Evolutionary conservation across 1,140 invertebrate genomes (phyloP), one percentile per base, ranked within the genome.

Genomic region (Bombus waltoni): DNA sequence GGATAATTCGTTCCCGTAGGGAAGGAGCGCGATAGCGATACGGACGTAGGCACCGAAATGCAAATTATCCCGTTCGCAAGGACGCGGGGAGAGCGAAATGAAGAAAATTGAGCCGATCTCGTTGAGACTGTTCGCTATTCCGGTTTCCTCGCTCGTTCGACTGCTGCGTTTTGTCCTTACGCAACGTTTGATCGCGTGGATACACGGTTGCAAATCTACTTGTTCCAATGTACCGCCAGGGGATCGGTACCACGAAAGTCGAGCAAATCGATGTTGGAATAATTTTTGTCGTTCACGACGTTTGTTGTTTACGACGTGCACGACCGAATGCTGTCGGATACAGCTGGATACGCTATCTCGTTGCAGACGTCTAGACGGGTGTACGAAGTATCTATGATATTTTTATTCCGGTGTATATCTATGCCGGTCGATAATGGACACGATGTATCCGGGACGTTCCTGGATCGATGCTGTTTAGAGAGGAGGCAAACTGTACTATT

Each of bases 1-100:
- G 89, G 87, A 91, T 93, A 93, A 92, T 93, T 92, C 84, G 80
- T 88, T 87, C 91, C 93, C 92, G 85, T 84, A 79, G 89, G 92
- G 85, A 81, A 86, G 62, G 83, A 86, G 35, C 77, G 87, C 57
- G 88, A 87, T 88, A 87, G 88, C 72, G 79, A 85, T 70, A 84
- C 53, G 73, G 5, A 38, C 85, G 47, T 35, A 80, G 75, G 73
- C 83, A 88, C 89, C 90, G 85, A 93, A 92, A 93, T 93, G 92
- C 91, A 92, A 93, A 93, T 93, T 89, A 81, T 80, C 76, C 87
- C 87, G 79, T 83, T 84, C 80, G 90, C 89, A 91, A 91, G 91
- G 91, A 90, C 88, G 89, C 82, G 83, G 71, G 75, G 68, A 79
- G 71, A 86, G 76, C 70, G 65, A 90, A 88, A 91, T 76, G 79